Evolutionary conservation across 2,797 vertebrate species (phyloP).

Genomic region (Synaphobranchus kaupii): DNA sequence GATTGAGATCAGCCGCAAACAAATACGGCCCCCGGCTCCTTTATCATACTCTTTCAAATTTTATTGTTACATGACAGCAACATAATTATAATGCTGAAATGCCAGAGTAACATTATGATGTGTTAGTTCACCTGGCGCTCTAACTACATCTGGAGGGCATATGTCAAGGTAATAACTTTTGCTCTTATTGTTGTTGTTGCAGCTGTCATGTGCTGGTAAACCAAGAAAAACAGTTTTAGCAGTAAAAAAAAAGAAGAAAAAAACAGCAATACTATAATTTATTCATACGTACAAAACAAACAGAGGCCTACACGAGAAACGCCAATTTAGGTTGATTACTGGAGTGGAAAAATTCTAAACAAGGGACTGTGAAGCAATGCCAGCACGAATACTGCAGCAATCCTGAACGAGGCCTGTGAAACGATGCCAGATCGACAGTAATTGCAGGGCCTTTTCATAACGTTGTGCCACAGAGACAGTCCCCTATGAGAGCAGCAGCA

Average conservation of each 20-base stretch:
- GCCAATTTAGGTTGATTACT: constrained; percentile 36
- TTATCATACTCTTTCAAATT: background rate
- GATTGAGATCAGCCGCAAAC: background rate
- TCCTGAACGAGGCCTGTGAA: constrained; percentile 27
- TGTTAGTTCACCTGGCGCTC: background rate
- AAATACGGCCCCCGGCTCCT: background rate
- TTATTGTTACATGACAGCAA: background rate
- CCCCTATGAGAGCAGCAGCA: constrained; percentile 13
- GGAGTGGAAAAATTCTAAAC: constrained; percentile 35
- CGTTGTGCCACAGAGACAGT: constrained; percentile 14
- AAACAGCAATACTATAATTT: constrained; percentile 14
- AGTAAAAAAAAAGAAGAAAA: constrained; percentile 15
- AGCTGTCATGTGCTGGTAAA: constrained; percentile 6
- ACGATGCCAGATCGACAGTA: constrained; percentile 40
- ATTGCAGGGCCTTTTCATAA: constrained; percentile 38
- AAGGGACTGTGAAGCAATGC: constrained; percentile 20
- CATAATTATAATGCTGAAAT: background rate
- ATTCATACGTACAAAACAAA: constrained; percentile 24
- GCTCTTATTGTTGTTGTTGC: background rate
- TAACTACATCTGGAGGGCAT: background rate
- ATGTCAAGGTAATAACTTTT: constrained; percentile 1
- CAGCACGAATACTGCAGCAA: constrained; percentile 30
- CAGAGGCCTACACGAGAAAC: constrained; percentile 18
- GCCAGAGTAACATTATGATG: background rate
- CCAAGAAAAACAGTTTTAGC: constrained; percentile 8